Percentiles rank a stretch among this genome's conserved stretches.
Conservation (phyloP, 2,113 vertebrate species). For the Calyptomena viridis region DNA sequence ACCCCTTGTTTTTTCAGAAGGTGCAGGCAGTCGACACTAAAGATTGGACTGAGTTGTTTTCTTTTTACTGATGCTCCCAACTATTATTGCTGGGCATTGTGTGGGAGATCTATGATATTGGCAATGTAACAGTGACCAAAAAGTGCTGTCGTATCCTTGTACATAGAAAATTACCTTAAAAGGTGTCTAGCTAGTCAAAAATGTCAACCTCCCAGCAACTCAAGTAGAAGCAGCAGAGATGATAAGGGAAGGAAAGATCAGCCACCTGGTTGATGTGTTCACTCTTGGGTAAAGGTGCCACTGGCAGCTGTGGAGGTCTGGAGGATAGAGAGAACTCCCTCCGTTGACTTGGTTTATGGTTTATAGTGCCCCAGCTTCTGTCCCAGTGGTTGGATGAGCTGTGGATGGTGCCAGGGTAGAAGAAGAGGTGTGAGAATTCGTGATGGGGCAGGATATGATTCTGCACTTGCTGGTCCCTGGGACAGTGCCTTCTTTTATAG, state of each 20-base stretch:
- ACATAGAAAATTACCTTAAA: not conserved
- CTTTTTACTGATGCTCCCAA: not conserved
- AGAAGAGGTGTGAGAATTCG: not conserved
- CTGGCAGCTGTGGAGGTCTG: not conserved
- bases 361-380: not conserved
- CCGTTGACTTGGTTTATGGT: accelerated
- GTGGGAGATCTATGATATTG: not conserved
- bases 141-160: not conserved
- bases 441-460: not conserved
- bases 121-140: not conserved
- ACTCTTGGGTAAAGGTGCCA: not conserved
- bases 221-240: not conserved
- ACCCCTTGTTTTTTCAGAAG: not conserved
- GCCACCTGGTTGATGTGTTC: not conserved
- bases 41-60: not conserved
- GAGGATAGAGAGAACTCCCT: not conserved
- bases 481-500: not conserved
- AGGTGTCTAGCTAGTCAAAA: not conserved
- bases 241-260: not conserved
- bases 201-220: not conserved
- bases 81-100: not conserved
- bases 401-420: not conserved
- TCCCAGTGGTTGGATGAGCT: not conserved
- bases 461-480: not conserved
- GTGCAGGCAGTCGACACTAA: not conserved